Evolutionary conservation across 1,140 invertebrate genomes (phyloP).

Genomic region (Hycleus phaleratus): DNA sequence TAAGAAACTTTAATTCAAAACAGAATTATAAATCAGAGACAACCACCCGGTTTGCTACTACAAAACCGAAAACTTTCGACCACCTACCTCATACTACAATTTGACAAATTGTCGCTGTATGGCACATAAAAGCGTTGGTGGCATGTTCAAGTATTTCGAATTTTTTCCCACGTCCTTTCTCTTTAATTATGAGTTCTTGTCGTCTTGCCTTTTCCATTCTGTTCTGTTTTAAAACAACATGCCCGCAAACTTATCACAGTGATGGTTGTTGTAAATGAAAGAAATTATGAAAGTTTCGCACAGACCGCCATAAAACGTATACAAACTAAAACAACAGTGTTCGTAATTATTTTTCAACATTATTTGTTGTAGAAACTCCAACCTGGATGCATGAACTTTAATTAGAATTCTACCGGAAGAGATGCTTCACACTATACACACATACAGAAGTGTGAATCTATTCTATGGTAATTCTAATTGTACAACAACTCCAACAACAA

Average conservation of each 20-base stretch:
- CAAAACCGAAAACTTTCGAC: too few species aligned
- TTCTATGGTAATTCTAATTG: too few species aligned
- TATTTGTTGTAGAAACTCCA: conserved; percentile 21
- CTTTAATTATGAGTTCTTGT: conserved; percentile 20
- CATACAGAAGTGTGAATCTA: too few species aligned
- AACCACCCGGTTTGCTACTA: too few species aligned
- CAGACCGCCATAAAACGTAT: conserved; percentile 14
- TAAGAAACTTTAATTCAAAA: conserved; percentile 13
- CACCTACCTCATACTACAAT: too few species aligned
- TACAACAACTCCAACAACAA: too few species aligned
- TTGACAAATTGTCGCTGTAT: conserved; percentile 6
- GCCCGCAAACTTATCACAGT: conserved; percentile 4
- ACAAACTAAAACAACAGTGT: too few species aligned
- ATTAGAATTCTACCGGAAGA: conserved; percentile 25
- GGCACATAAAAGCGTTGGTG: conserved; percentile 15
- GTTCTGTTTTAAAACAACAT: too few species aligned
- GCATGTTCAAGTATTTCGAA: conserved; percentile 20
- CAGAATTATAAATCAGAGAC: conserved; percentile 13
- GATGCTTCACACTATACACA: not conserved
- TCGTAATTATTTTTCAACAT: not conserved
- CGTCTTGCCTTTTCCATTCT: not conserved
- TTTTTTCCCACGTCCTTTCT: too few species aligned
- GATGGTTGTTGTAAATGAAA: conserved; percentile 13
- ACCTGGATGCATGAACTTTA: conserved; percentile 18
- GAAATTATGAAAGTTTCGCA: conserved; percentile 26